These are phyloP conservation scores for Scaptomyza reducta DNA, from an alignment of 2,888 invertebrate genomes.

Conservation along the genomic window DNA sequence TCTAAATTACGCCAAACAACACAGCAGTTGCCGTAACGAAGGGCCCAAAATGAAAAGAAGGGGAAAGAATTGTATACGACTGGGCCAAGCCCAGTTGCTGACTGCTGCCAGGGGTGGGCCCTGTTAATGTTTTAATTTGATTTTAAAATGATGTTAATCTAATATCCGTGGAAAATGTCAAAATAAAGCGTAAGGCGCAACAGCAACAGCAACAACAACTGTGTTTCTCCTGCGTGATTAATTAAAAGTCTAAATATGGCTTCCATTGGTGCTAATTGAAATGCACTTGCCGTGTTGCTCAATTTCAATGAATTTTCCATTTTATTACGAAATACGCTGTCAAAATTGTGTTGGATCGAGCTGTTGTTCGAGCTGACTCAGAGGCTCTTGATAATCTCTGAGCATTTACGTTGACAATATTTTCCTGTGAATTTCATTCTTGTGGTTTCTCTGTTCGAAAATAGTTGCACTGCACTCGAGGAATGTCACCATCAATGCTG, in stretches of 20 bases:
- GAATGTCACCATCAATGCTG: conserved; percentile 54
- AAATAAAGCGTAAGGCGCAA: conserved; percentile 69
- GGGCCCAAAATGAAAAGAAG: conserved; percentile 18
- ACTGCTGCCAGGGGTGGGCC: conserved; percentile 64
- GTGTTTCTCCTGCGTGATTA: conserved; percentile 54
- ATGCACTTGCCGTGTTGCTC: conserved; percentile 73
- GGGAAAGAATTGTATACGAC: conserved; percentile 12
- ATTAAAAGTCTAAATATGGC: conserved; percentile 67
- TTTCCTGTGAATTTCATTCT: conserved; percentile 76
- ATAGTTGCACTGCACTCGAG: conserved; percentile 29
- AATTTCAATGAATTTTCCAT: conserved; percentile 78
- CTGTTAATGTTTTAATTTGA: conserved; percentile 82
- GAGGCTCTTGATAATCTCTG: conserved; percentile 68
- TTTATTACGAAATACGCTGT: conserved; percentile 81
- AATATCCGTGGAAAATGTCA: conserved; percentile 83
- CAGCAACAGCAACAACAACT: conserved; percentile 16
- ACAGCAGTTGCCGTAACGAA: conserved; percentile 77
- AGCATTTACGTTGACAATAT: conserved; percentile 77
- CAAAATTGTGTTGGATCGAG: conserved; percentile 73
- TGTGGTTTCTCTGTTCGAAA: conserved; percentile 30
- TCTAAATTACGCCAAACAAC: conserved; percentile 79
- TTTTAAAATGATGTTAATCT: conserved; percentile 82
- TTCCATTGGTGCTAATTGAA: conserved; percentile 67
- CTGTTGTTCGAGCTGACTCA: conserved; percentile 44
- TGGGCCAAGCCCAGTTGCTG: conserved; percentile 42